Evolutionary conservation across 2,888 invertebrate species (phyloP).

Genomic region (Iphiclides podalirius): DNA sequence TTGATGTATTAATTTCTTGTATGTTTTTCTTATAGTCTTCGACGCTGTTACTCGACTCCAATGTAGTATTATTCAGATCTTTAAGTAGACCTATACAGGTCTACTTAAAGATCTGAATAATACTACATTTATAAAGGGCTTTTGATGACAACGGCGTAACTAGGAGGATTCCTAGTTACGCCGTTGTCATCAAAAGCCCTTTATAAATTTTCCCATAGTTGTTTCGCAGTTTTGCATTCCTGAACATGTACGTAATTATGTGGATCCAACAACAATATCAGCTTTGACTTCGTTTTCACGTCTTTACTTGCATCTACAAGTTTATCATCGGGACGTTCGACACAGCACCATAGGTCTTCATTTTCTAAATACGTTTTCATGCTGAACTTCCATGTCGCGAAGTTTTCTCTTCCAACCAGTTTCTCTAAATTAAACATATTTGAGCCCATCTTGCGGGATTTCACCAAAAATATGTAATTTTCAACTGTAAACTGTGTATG

Average conservation of each 20-base stretch:
- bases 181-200: constrained; percentile 25
- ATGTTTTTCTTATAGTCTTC: constrained; percentile 29
- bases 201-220: constrained; percentile 16
- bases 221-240: constrained; percentile 23
- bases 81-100: constrained; percentile 22
- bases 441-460: not conserved
- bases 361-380: constrained; percentile 9
- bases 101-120: no score
- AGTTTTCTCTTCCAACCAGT: constrained; percentile 21
- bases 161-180: constrained; percentile 22
- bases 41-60: constrained; percentile 24
- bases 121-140: constrained; percentile 11
- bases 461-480: not conserved
- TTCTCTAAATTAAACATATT: constrained; percentile 12
- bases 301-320: constrained; percentile 21
- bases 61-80: constrained; percentile 25
- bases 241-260: constrained; percentile 30
- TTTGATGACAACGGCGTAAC: constrained; percentile 22
- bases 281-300: constrained; percentile 24
- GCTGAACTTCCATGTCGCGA: constrained; percentile 21
- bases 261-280: constrained; percentile 22
- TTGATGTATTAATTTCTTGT: constrained; percentile 22
- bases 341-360: constrained; percentile 20
- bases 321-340: constrained; percentile 6
- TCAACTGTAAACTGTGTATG: not conserved